Conservation (phyloP, 1,140 invertebrate genomes). For the Zaprionus kolodkinae region DNA sequence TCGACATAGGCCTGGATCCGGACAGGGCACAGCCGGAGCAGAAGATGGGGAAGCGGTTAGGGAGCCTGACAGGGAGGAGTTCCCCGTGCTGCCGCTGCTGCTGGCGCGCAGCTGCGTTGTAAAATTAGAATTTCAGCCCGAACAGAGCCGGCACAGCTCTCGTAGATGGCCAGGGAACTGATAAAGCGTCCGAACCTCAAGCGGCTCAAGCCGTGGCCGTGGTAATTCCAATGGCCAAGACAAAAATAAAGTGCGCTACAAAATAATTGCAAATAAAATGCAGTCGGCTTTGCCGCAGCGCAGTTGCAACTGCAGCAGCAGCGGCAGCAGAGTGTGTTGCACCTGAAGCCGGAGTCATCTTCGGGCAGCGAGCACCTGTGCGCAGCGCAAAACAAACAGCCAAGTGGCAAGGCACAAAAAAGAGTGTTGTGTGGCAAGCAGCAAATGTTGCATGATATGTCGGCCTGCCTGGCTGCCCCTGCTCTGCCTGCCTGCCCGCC, state of each 20-base stretch:
- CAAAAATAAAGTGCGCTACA: conserved; percentile 70
- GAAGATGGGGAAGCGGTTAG: background rate
- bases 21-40: conserved; percentile 10
- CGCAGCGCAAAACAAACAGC: conserved; percentile 75
- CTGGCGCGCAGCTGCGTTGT: conserved; percentile 78
- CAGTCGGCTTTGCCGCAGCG: conserved; percentile 51
- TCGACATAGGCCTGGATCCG: conserved; percentile 28
- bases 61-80: conserved; percentile 21
- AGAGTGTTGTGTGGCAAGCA: conserved; percentile 60
- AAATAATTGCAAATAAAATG: conserved; percentile 83
- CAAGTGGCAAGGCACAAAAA: conserved; percentile 13
- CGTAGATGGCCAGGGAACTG: conserved; percentile 49
- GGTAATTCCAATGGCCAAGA: conserved; percentile 64
- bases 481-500: background rate
- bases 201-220: conserved; percentile 37
- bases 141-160: conserved; percentile 31
- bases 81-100: conserved; percentile 17
- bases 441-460: conserved; percentile 75
- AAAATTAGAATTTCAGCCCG: conserved; percentile 69
- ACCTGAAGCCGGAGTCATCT: conserved; percentile 55
- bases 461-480: background rate
- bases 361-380: conserved; percentile 67
- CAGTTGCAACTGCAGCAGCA: conserved; percentile 10
- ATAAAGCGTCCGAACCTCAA: conserved; percentile 29
- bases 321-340: conserved; percentile 41